A percentile compares a stretch with the other conserved stretches of the same genome.
Evolutionary conservation across 2,113 vertebrate species (phyloP).

Genomic region (Crotalus viridis): DNA sequence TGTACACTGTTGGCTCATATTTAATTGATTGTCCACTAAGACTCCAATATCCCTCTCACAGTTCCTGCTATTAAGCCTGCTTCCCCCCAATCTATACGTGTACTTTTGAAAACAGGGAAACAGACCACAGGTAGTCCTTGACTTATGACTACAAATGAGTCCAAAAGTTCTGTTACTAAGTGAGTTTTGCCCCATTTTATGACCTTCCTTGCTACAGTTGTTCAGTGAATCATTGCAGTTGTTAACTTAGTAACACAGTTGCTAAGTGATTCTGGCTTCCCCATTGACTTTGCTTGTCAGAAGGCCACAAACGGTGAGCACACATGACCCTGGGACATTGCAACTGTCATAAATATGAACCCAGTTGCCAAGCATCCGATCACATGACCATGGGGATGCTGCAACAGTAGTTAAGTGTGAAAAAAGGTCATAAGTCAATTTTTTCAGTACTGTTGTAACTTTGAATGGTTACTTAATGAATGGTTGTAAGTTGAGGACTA

Average conservation of each 20-base stretch:
- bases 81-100: too few species aligned
- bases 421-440: accelerated
- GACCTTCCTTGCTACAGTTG: background rate
- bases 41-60: too few species aligned
- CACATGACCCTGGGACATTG: background rate
- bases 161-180: background rate
- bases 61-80: too few species aligned
- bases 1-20: too few species aligned
- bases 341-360: background rate
- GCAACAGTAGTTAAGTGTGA: background rate
- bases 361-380: background rate
- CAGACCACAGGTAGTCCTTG: background rate
- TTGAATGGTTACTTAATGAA: too few species aligned
- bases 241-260: too few species aligned
- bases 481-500: background rate
- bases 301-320: background rate
- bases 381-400: too few species aligned
- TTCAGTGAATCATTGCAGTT: background rate
- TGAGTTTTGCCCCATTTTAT: background rate
- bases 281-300: background rate
- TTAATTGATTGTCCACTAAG: too few species aligned
- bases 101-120: background rate
- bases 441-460: background rate
- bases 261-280: background rate
- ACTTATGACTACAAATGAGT: background rate